These are phyloP conservation scores for Pentamera pediparva DNA, from an alignment of 53 echinoderm and acorn worm genomes.

Conservation along the genomic window DNA sequence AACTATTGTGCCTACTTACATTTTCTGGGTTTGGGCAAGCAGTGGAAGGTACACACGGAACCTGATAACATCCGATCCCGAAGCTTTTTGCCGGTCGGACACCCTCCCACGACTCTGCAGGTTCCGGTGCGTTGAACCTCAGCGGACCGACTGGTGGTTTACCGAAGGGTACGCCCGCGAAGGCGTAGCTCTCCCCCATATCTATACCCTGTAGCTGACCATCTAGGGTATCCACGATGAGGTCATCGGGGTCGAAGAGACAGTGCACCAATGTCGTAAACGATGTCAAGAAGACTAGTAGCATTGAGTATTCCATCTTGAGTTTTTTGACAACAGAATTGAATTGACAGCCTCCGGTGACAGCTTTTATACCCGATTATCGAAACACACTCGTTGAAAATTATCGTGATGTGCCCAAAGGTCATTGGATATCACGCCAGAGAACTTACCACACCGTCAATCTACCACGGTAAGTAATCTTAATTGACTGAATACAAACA, in stretches of 20 bases:
- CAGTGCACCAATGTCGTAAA: not conserved
- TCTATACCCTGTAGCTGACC: slow-evolving; percentile 11
- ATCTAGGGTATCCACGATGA: not conserved
- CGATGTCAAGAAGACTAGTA: not conserved
- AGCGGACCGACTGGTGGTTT: slow-evolving; percentile 4
- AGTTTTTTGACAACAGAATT: too few species aligned
- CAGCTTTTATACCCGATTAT: too few species aligned
- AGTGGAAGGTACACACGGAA: not conserved
- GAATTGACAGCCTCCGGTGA: too few species aligned
- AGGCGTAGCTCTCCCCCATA: slow-evolving; percentile 4
- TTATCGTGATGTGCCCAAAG: too few species aligned
- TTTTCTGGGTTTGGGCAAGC: slow-evolving; percentile 14
- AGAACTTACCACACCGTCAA: too few species aligned
- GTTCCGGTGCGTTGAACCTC: slow-evolving; percentile 11
- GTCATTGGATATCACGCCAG: too few species aligned
- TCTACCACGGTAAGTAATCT: too few species aligned
- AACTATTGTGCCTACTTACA: not conserved
- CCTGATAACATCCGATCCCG: slow-evolving; percentile 10
- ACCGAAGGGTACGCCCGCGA: slow-evolving; percentile 16
- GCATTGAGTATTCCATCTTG: not conserved
- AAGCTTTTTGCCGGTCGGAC: not conserved
- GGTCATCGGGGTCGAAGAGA: slow-evolving; percentile 1
- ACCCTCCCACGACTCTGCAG: not conserved
- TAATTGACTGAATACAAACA: too few species aligned
- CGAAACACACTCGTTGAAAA: too few species aligned